phyloP scores from a whole-genome alignment of 2,797 vertebrate genomes.

The Sebastes diploproa region DNA sequence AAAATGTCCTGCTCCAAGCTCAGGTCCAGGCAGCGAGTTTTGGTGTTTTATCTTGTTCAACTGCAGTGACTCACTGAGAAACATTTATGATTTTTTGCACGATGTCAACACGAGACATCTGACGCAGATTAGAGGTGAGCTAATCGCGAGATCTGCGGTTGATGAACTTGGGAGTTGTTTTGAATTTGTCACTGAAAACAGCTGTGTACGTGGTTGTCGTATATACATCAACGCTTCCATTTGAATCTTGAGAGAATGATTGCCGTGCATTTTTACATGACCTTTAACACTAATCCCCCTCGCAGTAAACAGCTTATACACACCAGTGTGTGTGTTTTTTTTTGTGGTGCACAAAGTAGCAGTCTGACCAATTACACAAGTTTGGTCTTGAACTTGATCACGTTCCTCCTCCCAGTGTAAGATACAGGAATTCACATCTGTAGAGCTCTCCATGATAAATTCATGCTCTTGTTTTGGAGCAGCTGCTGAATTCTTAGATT shows the following conservation, averaged over 20 bases:
- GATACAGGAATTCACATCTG: conserved; percentile 48
- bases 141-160: conserved; percentile 14
- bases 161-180: conserved; percentile 33
- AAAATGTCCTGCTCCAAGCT: conserved; percentile 1
- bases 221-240: not conserved
- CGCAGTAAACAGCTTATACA: conserved; percentile 66
- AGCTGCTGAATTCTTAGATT: conserved; percentile 21
- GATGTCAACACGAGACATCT: conserved; percentile 17
- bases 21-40: conserved; percentile 32
- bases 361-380: conserved; percentile 47
- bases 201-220: conserved; percentile 30
- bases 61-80: not conserved
- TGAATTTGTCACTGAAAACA: conserved; percentile 52
- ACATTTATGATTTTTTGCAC: conserved; percentile 22
- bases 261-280: conserved; percentile 53
- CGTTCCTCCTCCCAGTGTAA: not conserved
- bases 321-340: not conserved
- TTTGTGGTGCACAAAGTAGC: conserved; percentile 9
- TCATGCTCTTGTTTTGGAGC: not conserved
- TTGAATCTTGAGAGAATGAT: conserved; percentile 26
- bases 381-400: conserved; percentile 56
- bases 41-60: not conserved
- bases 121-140: conserved; percentile 48
- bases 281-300: conserved; percentile 66
- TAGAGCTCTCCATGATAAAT: not conserved